These are phyloP conservation scores for Dryomyza anilis DNA, from an alignment of 2,888 invertebrate species.

Conservation along the genomic window DNA sequence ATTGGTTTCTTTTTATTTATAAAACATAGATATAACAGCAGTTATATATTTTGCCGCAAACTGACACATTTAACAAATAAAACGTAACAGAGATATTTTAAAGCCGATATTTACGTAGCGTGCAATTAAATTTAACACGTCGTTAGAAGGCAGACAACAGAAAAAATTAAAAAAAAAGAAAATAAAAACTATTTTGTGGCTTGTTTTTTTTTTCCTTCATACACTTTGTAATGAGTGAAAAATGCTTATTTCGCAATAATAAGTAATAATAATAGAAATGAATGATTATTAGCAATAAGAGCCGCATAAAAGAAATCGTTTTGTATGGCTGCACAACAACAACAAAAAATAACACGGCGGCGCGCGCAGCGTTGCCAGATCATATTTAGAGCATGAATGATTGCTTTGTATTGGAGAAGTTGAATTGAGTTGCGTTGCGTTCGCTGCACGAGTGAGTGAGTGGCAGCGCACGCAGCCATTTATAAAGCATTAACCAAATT, in stretches of 20 bases:
- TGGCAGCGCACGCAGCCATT: no score
- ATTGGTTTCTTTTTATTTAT: no score
- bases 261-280: not conserved
- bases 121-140: not conserved
- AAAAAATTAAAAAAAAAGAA: not conserved
- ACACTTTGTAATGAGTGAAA: not conserved
- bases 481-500: no score
- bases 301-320: not conserved
- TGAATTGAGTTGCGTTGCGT: no score
- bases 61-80: not conserved
- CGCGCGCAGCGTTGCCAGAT: not conserved
- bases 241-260: not conserved
- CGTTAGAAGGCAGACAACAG: no score
- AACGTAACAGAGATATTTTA: not conserved
- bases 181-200: not conserved
- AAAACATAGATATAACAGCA: no score
- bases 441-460: no score
- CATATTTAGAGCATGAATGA: slow-evolving; percentile 8
- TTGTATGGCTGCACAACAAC: not conserved
- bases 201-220: not conserved
- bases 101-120: not conserved
- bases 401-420: no score
- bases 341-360: not conserved
- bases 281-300: not conserved
- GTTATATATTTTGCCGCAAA: not conserved